Evolutionary conservation across 1,140 invertebrate species (phyloP), one percentile per base, ranked within the genome.

Genomic region (Oppia nitens): DNA sequence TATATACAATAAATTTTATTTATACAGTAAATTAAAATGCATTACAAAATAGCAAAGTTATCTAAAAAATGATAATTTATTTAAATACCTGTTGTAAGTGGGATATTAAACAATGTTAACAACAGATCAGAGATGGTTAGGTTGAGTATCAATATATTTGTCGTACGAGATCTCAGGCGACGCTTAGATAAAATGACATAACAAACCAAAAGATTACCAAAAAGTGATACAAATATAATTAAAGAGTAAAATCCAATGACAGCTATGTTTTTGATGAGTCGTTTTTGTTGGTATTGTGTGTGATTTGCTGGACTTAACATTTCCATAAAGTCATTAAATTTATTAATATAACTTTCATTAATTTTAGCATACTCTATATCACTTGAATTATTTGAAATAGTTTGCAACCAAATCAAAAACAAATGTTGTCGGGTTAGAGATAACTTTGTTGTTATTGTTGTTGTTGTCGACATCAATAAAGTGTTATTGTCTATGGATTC

Each of bases 91-190:
- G 70, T 63, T 60, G 68, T 71, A 64, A 88, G 88, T 1, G 87
- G 87, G n/a, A 90, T 80, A 67, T 86, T 89, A 60, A 90, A 81
- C 1, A 88, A 63, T 0, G 85, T 82, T 79, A 90, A 87, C 27
- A 88, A 70, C 21, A 92, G 80, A 68, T 92, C 87, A 23, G 85
- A 84, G 9, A 89, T 72, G 0, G 87, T 84, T 55, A 92, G 71
- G 70, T 90, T 90, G 62, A 81, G 80, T 61, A 90, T 89, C 67
- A 89, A 87, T 66, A 83, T 85, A 66, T 90, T 90, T 1, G 86
- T 89, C 1, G 89, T 84, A 65, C 55, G 55, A 0, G 84, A 70
- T 48, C 70, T 68, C 50, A 73, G 64, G 32, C 66, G 49, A n/a
- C 66, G 48, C 32, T 68, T 70, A 54, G 64, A 57, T 2, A 70